These are phyloP conservation scores for Acanthopleura granulata DNA, from an alignment of 2,888 invertebrate genomes.

Conservation along the genomic window DNA sequence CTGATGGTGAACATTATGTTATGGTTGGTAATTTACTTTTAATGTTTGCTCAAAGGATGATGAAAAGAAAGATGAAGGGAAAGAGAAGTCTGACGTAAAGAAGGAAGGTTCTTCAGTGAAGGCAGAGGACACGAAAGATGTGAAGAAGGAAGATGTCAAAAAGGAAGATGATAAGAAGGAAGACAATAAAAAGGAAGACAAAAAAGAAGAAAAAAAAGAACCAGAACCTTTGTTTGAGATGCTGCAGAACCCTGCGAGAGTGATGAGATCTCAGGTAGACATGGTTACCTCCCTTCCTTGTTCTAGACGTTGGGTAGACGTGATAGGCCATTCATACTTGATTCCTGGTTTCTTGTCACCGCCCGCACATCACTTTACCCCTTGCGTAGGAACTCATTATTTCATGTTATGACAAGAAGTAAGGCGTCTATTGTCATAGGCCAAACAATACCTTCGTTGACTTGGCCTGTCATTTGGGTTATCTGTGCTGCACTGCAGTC, in stretches of 20 bases:
- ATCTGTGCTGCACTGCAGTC: too few relatives aligned
- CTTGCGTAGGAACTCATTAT: too few relatives aligned
- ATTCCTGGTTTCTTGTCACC: too few relatives aligned
- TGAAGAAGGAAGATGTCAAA: conserved; percentile 27
- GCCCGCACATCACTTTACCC: too few relatives aligned
- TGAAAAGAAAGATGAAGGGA: conserved; percentile 81
- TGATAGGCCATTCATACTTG: too few relatives aligned
- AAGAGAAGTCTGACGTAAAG: conserved; percentile 45
- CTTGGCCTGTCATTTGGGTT: too few relatives aligned
- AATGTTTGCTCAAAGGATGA: conserved; percentile 70
- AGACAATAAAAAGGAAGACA: conserved; percentile 71
- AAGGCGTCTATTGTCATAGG: too few relatives aligned
- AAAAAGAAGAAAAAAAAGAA: conserved; percentile 71
- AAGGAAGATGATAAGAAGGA: conserved; percentile 69
- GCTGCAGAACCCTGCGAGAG: conserved; percentile 93
- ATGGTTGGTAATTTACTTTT: too few relatives aligned
- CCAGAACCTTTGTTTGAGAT: conserved; percentile 91
- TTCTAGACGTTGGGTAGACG: too few relatives aligned
- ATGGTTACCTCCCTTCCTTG: neutral
- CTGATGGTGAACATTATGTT: too few relatives aligned
- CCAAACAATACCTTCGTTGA: too few relatives aligned
- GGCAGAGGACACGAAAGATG: conserved; percentile 29
- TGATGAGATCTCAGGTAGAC: conserved; percentile 86
- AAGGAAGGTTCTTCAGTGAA: conserved; percentile 81
- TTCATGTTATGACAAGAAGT: too few relatives aligned